These are phyloP conservation scores for Mesorhabditis belari DNA, from an alignment of 2,888 invertebrate species.

Conservation along the genomic window DNA sequence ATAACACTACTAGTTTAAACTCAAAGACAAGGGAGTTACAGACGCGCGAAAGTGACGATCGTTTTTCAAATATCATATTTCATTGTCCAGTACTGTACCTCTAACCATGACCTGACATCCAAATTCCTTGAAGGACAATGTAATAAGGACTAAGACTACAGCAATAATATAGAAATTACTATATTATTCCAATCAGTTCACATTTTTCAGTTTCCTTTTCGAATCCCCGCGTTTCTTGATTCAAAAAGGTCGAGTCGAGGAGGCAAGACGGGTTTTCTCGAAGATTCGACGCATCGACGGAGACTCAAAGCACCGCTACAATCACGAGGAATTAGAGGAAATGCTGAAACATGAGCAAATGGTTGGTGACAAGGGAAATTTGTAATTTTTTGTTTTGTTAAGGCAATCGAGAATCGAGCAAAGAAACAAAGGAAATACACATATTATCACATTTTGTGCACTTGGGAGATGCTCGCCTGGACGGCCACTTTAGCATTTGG, in stretches of 20 bases:
- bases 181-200: neutral
- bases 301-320: conserved; percentile 6
- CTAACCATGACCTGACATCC: no score
- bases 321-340: neutral
- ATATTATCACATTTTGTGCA: conserved; percentile 20
- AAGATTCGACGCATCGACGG: conserved; percentile 16
- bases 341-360: neutral
- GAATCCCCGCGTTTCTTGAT: conserved; percentile 20
- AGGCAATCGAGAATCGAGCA: conserved; percentile 4
- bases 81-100: no score
- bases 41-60: no score
- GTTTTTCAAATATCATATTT: no score
- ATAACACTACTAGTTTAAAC: no score
- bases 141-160: no score
- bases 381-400: no score
- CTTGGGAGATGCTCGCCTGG: conserved; percentile 22
- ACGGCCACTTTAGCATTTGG: conserved; percentile 16
- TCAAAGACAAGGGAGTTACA: no score
- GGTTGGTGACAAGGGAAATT: neutral
- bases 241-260: conserved; percentile 13
- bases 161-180: no score
- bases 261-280: conserved; percentile 6
- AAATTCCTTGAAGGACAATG: no score
- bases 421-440: conserved; percentile 18
- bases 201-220: conserved; percentile 10